These are phyloP conservation scores for Tipula helvola DNA, from an alignment of 2,888 invertebrate species.

Conservation along the genomic window DNA sequence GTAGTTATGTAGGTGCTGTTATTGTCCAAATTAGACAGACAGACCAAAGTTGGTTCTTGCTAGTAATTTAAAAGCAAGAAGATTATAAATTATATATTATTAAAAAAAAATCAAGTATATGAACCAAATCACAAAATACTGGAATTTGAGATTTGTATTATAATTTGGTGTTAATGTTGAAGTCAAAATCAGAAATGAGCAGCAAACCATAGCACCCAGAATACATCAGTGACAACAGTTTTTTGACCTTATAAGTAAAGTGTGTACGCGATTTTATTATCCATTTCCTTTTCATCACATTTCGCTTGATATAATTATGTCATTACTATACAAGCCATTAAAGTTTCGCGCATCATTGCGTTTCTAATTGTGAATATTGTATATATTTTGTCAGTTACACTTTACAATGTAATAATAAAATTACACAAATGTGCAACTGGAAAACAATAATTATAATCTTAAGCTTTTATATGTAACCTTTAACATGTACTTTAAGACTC, in stretches of 20 bases:
- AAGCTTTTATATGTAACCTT: neutral
- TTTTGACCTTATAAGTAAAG: neutral
- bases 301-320: neutral
- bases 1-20: neutral
- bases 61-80: neutral
- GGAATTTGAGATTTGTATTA: too few relatives aligned
- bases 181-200: too few relatives aligned
- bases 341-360: neutral
- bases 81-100: neutral
- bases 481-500: neutral
- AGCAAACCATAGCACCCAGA: too few relatives aligned
- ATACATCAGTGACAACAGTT: neutral
- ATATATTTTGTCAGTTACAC: neutral
- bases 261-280: neutral
- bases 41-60: neutral
- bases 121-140: too few relatives aligned
- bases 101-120: too few relatives aligned
- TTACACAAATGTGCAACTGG: neutral
- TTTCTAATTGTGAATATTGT: neutral
- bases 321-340: neutral
- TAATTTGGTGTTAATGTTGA: too few relatives aligned
- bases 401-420: neutral
- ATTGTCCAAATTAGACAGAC: neutral
- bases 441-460: neutral
- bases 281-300: neutral